phyloP scores from a whole-genome alignment of 2,888 invertebrate genomes.

The Eilema depressum region DNA sequence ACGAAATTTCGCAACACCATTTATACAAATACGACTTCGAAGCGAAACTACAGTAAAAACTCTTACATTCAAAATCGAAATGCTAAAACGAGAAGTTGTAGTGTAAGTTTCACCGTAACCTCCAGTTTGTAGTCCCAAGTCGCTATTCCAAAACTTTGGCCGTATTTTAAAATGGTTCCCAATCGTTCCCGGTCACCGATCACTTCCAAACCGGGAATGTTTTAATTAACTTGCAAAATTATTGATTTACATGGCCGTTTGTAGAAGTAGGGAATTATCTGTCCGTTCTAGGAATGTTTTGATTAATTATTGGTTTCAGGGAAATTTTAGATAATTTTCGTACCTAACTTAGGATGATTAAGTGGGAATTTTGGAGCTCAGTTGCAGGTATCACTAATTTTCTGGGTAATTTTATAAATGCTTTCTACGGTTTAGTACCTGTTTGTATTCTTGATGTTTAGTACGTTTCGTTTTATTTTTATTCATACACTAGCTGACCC shows the following conservation, averaged over 20 bases:
- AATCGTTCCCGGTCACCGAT: constrained; percentile 41
- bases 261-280: constrained; percentile 54
- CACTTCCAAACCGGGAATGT: constrained; percentile 46
- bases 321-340: constrained; percentile 35
- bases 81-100: constrained; percentile 48
- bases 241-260: constrained; percentile 69
- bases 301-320: constrained; percentile 49
- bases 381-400: neutral
- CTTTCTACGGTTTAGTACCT: too few relatives aligned
- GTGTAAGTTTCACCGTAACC: constrained; percentile 58
- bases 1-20: neutral
- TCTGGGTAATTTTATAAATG: neutral
- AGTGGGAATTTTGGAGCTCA: constrained; percentile 21
- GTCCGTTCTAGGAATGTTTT: constrained; percentile 45
- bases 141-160: constrained; percentile 56
- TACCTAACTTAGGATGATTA: constrained; percentile 26
- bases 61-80: constrained; percentile 46
- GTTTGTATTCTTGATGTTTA: too few relatives aligned
- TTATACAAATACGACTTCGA: constrained; percentile 7
- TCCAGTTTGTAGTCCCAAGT: constrained; percentile 50
- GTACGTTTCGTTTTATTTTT: too few relatives aligned
- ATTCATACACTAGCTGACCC: too few relatives aligned
- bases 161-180: constrained; percentile 46
- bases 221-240: constrained; percentile 77
- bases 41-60: constrained; percentile 47